These are phyloP conservation scores for Papilio gigon DNA, from an alignment of 2,888 invertebrate species.

Conservation along the genomic window DNA sequence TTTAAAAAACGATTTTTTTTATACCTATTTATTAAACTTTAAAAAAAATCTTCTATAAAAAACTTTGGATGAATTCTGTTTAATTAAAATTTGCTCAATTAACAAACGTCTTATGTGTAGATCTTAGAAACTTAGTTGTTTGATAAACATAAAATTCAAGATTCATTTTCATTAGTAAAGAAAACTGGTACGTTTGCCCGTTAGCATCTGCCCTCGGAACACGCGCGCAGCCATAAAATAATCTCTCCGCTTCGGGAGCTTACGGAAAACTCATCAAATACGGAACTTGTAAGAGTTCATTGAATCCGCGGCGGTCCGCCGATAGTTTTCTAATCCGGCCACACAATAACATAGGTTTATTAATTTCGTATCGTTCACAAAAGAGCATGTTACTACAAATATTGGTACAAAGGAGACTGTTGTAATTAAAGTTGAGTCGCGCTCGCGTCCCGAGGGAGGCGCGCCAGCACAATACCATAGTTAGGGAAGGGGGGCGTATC, in stretches of 20 bases:
- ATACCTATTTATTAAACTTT: no score
- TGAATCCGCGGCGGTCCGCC: constrained; percentile 53
- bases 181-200: constrained; percentile 13
- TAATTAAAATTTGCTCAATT: no score
- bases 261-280: constrained; percentile 66
- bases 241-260: constrained; percentile 47
- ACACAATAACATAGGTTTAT: constrained; percentile 63
- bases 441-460: constrained; percentile 68
- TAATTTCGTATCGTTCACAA: constrained; percentile 72
- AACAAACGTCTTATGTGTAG: no score
- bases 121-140: no score
- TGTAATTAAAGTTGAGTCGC: constrained; percentile 77
- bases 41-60: no score
- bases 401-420: constrained; percentile 67
- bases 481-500: constrained; percentile 72
- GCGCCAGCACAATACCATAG: constrained; percentile 75
- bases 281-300: constrained; percentile 62
- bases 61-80: no score
- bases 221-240: constrained; percentile 44
- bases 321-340: constrained; percentile 69
- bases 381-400: constrained; percentile 78
- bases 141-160: no score
- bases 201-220: constrained; percentile 9
- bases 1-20: neutral
- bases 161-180: constrained; percentile 6